Evolutionary conservation across 2,888 invertebrate species (phyloP), one percentile per base, ranked within the genome.

Genomic region (Pollenia angustigena): DNA sequence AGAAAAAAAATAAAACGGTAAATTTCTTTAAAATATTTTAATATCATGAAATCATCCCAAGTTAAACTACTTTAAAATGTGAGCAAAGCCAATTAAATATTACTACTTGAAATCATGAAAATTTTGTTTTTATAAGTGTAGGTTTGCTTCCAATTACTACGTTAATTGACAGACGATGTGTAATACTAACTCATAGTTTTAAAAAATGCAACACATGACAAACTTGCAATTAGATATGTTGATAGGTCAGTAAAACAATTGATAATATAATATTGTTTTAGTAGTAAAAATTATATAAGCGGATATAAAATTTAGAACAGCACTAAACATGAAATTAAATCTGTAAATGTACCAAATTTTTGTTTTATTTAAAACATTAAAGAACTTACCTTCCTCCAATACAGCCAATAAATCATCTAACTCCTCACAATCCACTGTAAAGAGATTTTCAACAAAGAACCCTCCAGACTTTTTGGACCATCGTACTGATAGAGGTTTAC

Each of bases 391-490:
- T 95, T 99, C 99, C 94, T 99, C 98, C 58, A 99, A 94, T 32
- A 99, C 98, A 0, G 98, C 98, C 90, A 98, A 95, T 81, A 99
- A 94, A 93, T 99, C 98, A 89, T 98, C 98, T 66, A 98, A 94
- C 90, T 98, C 97, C 92, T 98, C 98, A 92, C 99, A 99, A 92
- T 98, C 98, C 0, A 98, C 98, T 0, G 97, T 97, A 92, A 99
- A 99, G n/a, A 97, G 95, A 93, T 99, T 99, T 93, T 99, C 99
- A 7, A 99, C 98, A 92, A 98, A 98, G 93, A 99, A 99, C 4
- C 98, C 97, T 14, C 97, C 94, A 68, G 96, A 96, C 92, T 98
- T 98, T 92, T 98, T 98, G 60, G 97, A 97, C 98, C 99, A 99
- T 69, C 99, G 95, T 12, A 99, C 98, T 79, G 97, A 96, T 62